These are phyloP conservation scores for Danaus melanippus DNA, from an alignment of 1,140 invertebrate genomes.

Conservation along the genomic window DNA sequence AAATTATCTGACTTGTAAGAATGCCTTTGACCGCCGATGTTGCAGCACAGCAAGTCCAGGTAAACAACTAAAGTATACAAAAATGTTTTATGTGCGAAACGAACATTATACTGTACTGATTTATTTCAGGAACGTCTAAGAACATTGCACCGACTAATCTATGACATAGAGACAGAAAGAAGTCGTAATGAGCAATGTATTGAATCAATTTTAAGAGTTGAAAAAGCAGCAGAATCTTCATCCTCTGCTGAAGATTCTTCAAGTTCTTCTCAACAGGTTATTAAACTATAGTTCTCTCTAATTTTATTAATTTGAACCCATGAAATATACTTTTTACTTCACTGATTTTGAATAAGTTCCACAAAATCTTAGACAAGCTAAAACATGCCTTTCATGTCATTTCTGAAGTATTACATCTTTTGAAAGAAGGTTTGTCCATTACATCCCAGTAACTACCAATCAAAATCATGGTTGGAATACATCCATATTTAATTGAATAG, in stretches of 20 bases:
- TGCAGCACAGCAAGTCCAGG: constrained; percentile 83
- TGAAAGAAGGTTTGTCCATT: no score
- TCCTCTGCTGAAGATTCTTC: constrained; percentile 57
- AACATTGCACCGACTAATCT: constrained; percentile 81
- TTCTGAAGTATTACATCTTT: no score
- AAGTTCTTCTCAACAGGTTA: constrained; percentile 66
- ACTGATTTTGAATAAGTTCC: no score
- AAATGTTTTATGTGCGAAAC: neutral
- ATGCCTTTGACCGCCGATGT: constrained; percentile 85
- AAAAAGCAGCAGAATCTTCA: constrained; percentile 73
- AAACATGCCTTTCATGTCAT: no score
- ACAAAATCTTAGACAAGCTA: no score
- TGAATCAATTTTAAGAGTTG: constrained; percentile 83
- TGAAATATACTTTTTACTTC: no score
- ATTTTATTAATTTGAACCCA: no score
- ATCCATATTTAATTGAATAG: no score
- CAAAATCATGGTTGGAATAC: no score
- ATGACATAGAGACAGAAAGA: constrained; percentile 86
- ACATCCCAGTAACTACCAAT: no score
- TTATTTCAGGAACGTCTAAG: constrained; percentile 81
- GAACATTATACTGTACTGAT: constrained; percentile 1
- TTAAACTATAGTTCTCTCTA: neutral
- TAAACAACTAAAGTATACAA: constrained; percentile 28
- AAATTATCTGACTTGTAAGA: constrained; percentile 33
- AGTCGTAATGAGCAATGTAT: constrained; percentile 84